phyloP scores from a whole-genome alignment of 2,888 invertebrate genomes.

The Melinaea menophilus region DNA sequence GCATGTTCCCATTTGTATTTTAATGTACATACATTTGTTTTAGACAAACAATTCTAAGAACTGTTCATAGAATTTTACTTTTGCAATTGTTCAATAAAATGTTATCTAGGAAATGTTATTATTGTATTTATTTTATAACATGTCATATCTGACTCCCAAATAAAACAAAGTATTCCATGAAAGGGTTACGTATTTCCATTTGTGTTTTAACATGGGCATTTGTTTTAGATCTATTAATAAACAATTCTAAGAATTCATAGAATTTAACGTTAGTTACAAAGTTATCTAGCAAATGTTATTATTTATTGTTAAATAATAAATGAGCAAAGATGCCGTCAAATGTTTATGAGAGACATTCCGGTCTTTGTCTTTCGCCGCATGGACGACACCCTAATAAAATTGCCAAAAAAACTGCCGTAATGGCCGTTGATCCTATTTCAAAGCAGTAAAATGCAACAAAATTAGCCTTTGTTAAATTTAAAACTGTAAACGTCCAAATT shows the following conservation, averaged over 20 bases:
- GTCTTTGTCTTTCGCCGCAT: slow-evolving; percentile 72
- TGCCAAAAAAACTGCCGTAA: slow-evolving; percentile 71
- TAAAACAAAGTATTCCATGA: slow-evolving; percentile 71
- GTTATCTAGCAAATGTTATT: background rate
- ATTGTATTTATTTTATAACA: slow-evolving; percentile 38
- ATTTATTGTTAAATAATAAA: slow-evolving; percentile 44
- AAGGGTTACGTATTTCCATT: slow-evolving; percentile 74
- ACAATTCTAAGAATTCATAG: background rate
- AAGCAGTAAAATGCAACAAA: slow-evolving; percentile 76
- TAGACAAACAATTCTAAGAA: slow-evolving; percentile 29
- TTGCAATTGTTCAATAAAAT: background rate
- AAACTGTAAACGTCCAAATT: slow-evolving; percentile 61
- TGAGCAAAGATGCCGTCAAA: slow-evolving; percentile 69
- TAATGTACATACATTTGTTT: slow-evolving; percentile 63
- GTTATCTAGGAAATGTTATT: background rate
- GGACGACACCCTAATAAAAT: slow-evolving; percentile 77
- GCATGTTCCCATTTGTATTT: slow-evolving; percentile 69
- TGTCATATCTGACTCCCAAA: slow-evolving; percentile 72
- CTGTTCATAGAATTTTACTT: background rate
- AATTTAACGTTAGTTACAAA: background rate
- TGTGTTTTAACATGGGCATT: slow-evolving; percentile 66
- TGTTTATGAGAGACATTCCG: slow-evolving; percentile 72
- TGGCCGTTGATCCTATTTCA: slow-evolving; percentile 73
- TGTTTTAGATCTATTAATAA: slow-evolving; percentile 46
- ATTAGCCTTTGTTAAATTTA: slow-evolving; percentile 71